These are phyloP conservation scores for Scaptomyza cyrtandrae DNA, from an alignment of 2,888 invertebrate species.

Conservation along the genomic window DNA sequence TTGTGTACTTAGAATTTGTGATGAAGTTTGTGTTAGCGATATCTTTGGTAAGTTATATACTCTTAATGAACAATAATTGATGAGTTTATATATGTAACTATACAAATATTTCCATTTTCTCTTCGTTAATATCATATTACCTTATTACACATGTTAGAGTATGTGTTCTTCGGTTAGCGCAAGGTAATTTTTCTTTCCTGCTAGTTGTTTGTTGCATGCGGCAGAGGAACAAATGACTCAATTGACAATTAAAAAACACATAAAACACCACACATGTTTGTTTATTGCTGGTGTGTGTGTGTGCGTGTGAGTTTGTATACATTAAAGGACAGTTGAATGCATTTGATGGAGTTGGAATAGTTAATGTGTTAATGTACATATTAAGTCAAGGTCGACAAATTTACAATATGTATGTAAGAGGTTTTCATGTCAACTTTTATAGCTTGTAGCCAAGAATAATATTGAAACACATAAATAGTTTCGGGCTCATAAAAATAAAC, in stretches of 20 bases:
- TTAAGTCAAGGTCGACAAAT: constrained; percentile 43
- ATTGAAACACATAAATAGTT: not conserved
- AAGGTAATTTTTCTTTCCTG: not conserved
- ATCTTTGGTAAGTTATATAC: too few relatives aligned
- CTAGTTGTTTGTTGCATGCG: constrained; percentile 57
- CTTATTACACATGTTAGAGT: not conserved
- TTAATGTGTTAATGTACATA: constrained; percentile 47
- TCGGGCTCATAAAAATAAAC: not conserved
- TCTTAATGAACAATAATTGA: too few relatives aligned
- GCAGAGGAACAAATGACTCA: constrained; percentile 40
- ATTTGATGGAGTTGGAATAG: constrained; percentile 34
- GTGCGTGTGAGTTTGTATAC: not conserved
- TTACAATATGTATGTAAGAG: not conserved
- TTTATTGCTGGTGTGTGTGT: constrained; percentile 1
- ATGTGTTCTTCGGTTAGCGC: not conserved
- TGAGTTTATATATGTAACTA: not conserved
- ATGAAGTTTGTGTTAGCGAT: too few relatives aligned
- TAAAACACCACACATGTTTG: constrained; percentile 13
- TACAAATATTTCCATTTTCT: not conserved
- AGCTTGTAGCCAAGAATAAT: not conserved
- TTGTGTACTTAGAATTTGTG: too few relatives aligned
- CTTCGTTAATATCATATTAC: not conserved
- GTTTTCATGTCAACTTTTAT: not conserved
- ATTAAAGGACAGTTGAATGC: constrained; percentile 42
- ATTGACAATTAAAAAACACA: constrained; percentile 61